Conservation (phyloP, 2,113 vertebrate species). For the Thalassoma bifasciatum region DNA sequence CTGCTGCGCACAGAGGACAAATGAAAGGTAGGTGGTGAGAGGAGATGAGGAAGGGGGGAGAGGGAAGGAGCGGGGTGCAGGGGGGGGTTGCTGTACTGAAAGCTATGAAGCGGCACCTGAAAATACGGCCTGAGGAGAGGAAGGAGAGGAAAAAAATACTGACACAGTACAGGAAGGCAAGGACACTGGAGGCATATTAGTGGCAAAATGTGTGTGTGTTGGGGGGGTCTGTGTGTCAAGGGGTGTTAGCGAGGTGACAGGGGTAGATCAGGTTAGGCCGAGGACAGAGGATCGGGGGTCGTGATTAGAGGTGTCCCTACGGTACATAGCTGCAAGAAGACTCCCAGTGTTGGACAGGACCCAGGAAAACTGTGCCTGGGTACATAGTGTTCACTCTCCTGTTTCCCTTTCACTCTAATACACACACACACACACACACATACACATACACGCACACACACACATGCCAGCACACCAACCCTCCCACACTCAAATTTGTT, state of each 20-base stretch:
- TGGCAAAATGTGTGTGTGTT: constrained; percentile 1
- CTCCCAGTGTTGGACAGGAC: constrained; percentile 65
- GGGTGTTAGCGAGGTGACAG: constrained; percentile 20
- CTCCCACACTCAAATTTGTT: constrained; percentile 53
- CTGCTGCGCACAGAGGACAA: constrained; percentile 48
- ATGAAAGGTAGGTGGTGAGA: constrained; percentile 34
- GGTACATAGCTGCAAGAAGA: constrained; percentile 65
- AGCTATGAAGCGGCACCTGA: constrained; percentile 27
- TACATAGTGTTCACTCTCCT: constrained; percentile 79
- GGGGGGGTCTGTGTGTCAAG: too few relatives aligned
- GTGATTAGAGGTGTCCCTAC: constrained; percentile 63
- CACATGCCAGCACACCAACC: constrained; percentile 24
- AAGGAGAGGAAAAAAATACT: constrained; percentile 7
- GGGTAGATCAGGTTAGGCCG: constrained; percentile 43
- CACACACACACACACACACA: constrained; percentile 38
- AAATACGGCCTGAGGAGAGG: constrained; percentile 19
- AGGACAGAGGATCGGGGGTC: constrained; percentile 14
- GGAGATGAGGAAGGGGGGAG: constrained; percentile 14
- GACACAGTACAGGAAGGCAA: constrained; percentile 21
- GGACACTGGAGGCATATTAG: constrained; percentile 35
- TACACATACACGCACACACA: constrained; percentile 36
- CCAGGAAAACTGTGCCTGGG: constrained; percentile 81
- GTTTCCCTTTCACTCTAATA: constrained; percentile 33
- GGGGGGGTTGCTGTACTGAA: constrained; percentile 1
- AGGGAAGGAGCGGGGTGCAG: neutral